Evolutionary conservation across 2,888 invertebrate species (phyloP), one percentile per base, ranked within the genome.

Genomic region (Notodromas monacha): DNA sequence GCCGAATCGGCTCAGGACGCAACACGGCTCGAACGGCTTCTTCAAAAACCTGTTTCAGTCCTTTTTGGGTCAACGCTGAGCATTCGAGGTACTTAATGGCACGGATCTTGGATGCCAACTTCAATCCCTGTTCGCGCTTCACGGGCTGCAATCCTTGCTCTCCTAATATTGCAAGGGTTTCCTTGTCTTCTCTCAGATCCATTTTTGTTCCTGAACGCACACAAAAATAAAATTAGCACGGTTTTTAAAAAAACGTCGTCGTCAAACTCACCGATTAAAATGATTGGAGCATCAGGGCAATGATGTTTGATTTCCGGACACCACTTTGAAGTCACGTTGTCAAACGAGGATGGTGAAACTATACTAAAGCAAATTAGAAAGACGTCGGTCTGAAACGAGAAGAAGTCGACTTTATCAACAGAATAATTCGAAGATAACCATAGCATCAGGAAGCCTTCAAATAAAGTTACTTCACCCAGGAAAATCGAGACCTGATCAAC

Each of bases 231-330:
- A 6, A 21, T 6, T 21, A 27, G 27, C 8, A 27, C 10, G 6
- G 21, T 21, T 21, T 21, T n/a, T 21, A 21, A 21, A 8, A 21
- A 8, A n/a, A 21, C 6, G n/a, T 6, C 6, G n/a, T 21, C 21
- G n/a, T 5, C 6, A 27, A 27, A n/a, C 67, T 57, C 51, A 76
- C 89, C 89, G 51, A 92, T 86, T 54, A 96, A 63, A 50, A 96
- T 76, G 52, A 96, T 81, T 36, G 92, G 92, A 39, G 89, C 86
- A 58, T 92, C 89, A 36, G 92, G 89, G 59, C 92, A 96, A 52
- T 96, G 92, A 54, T 96, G 92, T 56, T 89, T 84, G 43, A 96
- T 86, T 63, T 96, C 96, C 39, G 92, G 92, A 55, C 84, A 84
- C 96, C 92, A 96, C 58, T 96, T 96, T 40, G 84, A 84, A 45